Evolutionary conservation across 2,797 vertebrate species (phyloP).

Genomic region (Petrocephalus sullivani): DNA sequence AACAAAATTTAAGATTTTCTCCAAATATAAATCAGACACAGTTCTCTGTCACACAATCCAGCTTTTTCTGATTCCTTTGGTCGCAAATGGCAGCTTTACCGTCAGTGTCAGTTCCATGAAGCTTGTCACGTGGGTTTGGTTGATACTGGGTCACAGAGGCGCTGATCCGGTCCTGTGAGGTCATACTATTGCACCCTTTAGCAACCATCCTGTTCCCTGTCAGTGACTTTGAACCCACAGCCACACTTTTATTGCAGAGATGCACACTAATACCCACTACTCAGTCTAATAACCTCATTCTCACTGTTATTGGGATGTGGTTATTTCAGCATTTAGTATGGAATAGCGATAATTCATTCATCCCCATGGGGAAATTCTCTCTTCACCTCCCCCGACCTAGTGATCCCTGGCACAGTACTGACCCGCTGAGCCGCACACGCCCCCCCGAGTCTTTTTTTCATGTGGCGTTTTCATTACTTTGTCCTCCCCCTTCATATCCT

Average conservation of each 20-base stretch:
- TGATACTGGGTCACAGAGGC: background rate
- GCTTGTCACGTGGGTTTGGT: background rate
- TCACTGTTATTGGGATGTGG: background rate
- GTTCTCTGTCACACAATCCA: background rate
- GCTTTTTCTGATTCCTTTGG: background rate
- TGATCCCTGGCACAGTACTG: background rate
- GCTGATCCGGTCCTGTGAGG: background rate
- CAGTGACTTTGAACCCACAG: background rate
- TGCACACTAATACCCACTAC: background rate
- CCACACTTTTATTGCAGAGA: background rate
- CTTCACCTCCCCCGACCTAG: background rate
- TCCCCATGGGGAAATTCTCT: background rate
- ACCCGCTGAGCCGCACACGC: background rate
- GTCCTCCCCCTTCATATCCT: background rate
- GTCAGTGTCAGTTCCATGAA: background rate
- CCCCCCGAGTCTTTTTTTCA: background rate
- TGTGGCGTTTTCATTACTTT: background rate
- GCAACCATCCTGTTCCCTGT: background rate
- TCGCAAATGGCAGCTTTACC: background rate
- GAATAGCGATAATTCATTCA: background rate
- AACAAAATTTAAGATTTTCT: background rate
- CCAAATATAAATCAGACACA: no score
- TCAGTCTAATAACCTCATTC: background rate
- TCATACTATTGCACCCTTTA: background rate
- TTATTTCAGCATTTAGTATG: background rate